phyloP scores from a whole-genome alignment of 2,888 invertebrate genomes.

The Xestia xanthographa region DNA sequence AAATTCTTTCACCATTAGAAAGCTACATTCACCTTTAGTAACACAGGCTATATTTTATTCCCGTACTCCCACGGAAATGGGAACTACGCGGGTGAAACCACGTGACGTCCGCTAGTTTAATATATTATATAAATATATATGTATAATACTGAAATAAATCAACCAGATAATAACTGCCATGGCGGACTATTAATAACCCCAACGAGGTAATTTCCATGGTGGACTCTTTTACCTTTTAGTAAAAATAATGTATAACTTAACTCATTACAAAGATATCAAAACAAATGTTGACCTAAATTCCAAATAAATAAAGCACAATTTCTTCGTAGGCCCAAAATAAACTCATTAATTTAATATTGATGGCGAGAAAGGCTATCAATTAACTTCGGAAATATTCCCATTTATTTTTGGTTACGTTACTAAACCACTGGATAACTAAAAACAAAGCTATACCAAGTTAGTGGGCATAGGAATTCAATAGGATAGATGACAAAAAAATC shows the following conservation, averaged over 20 bases:
- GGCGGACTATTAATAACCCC: neutral
- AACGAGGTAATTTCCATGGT: neutral
- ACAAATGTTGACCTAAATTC: constrained; percentile 23
- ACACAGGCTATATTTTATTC: too few relatives aligned
- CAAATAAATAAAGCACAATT: constrained; percentile 22
- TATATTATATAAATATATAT: too few relatives aligned
- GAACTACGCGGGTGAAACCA: too few relatives aligned
- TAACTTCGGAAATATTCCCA: constrained; percentile 11
- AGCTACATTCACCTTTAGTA: too few relatives aligned
- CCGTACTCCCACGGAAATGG: too few relatives aligned
- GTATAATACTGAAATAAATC: neutral
- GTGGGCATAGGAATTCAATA: neutral
- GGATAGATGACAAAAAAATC: too few relatives aligned
- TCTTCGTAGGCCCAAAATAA: constrained; percentile 20
- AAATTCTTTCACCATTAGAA: too few relatives aligned
- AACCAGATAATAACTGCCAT: neutral
- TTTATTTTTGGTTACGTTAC: constrained; percentile 16
- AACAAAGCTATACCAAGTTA: neutral
- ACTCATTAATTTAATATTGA: constrained; percentile 41
- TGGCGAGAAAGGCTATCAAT: constrained; percentile 23
- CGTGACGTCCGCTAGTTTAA: too few relatives aligned
- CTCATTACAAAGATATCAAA: neutral
- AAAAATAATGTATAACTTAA: neutral
- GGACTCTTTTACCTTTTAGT: neutral
- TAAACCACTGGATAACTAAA: neutral